These are phyloP conservation scores for Helicoverpa armigera DNA, from an alignment of 1,140 invertebrate species.

Conservation along the genomic window DNA sequence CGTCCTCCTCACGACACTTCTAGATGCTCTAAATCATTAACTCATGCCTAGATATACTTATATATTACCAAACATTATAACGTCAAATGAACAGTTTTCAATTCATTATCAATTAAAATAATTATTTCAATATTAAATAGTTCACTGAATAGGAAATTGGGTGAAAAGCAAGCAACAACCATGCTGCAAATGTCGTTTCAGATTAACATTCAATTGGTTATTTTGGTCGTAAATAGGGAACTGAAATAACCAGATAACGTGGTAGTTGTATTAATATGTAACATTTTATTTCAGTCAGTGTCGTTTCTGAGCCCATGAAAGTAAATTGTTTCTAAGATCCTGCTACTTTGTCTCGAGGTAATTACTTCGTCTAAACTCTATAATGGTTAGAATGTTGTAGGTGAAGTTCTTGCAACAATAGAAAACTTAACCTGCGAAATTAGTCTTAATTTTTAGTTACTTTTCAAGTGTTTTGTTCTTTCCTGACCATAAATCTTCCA, in stretches of 20 bases:
- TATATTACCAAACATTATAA: not conserved
- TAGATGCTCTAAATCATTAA: slow-evolving; percentile 17
- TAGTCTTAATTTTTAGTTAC: not conserved
- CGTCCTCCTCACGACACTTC: slow-evolving; percentile 14
- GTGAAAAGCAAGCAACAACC: no score
- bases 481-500: slow-evolving; percentile 8
- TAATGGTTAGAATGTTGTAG: slow-evolving; percentile 1
- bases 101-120: no score
- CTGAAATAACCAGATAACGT: no score
- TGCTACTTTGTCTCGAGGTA: slow-evolving; percentile 7
- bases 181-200: no score
- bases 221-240: no score
- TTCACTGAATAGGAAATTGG: no score
- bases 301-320: slow-evolving; percentile 9
- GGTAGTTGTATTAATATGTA: slow-evolving; percentile 1
- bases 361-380: slow-evolving; percentile 20
- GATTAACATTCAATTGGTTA: no score
- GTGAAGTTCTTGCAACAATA: not conserved
- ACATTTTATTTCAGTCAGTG: slow-evolving; percentile 8
- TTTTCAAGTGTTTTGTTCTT: slow-evolving; percentile 1
- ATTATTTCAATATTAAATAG: no score
- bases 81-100: no score
- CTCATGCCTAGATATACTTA: not conserved
- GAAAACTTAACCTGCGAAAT: slow-evolving; percentile 1
- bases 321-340: slow-evolving; percentile 9